Evolutionary conservation across 37 sponge, comb jelly and placozoan species (phyloP).

Genomic region (Amphimedon queenslandica): DNA sequence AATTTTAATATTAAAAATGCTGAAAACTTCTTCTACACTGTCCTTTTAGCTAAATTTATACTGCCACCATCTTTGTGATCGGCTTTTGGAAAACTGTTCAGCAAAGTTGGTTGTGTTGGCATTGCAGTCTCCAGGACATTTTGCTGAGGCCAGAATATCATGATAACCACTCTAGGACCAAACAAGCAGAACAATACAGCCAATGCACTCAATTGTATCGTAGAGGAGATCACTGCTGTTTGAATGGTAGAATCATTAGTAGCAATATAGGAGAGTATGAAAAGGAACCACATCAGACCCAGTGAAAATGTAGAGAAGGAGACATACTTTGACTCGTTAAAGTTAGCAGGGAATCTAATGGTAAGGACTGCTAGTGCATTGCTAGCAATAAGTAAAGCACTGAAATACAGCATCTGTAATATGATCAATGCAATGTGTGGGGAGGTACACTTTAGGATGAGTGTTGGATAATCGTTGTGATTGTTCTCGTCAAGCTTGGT

Average conservation of each 20-base stretch:
- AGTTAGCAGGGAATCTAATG: conserved; percentile 40
- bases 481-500: neutral
- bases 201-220: neutral
- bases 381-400: conserved; percentile 28
- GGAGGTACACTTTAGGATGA: conserved; percentile 19
- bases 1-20: no score
- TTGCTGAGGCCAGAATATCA: conserved; percentile 6
- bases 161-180: neutral
- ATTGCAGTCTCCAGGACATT: no score
- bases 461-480: conserved; percentile 3
- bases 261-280: conserved; percentile 34
- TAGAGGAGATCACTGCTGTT: conserved; percentile 9
- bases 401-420: conserved; percentile 21
- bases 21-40: no score
- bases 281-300: conserved; percentile 40
- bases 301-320: conserved; percentile 37
- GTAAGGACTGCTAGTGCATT: conserved; percentile 31
- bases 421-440: conserved; percentile 15
- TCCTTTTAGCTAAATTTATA: no score
- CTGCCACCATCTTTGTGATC: no score
- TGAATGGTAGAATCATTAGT: conserved; percentile 1
- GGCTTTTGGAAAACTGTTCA: no score
- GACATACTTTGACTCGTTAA: no score
- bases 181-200: neutral
- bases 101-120: no score